Evolutionary conservation across 2,797 vertebrate genomes (phyloP), one percentile per base, ranked within the genome.

Genomic region (Sebastes cheni): DNA sequence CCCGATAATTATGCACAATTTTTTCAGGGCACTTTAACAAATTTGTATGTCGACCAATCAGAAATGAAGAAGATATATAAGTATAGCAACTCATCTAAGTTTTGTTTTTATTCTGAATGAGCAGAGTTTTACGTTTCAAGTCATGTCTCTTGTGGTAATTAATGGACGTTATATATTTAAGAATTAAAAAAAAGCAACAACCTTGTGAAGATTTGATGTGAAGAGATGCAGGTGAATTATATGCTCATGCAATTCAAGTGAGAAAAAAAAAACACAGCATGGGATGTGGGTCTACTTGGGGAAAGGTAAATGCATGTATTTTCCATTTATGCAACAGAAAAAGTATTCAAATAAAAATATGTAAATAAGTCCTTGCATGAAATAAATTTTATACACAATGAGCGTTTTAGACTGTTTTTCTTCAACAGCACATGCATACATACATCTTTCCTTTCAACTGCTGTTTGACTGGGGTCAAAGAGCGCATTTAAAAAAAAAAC

Each of bases 361-460:
- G 94, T 95, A 95, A 94, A 96, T 94, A 94, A 95, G 96, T 96
- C 96, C 95, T 94, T 99, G 98, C 99, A 99, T 99, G 98, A 98
- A 99, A 99, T 99, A 99, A 99, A 99, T 99, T 99, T 99, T 99
- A 95, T 99, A 98, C 92, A 92, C 95, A 96, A 96, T 79, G 86
- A 93, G 92, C 67, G 87, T 94, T 95, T 46, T 94, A 96, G 96
- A 93, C 95, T 96, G 94, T 95, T 95, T 95, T 96, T 95, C 80
- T 96, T 96, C 93, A 91, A 89, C 92, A 92, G 92, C 92, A 96
- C 93, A 92, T 86, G 88, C 91, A 94, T 91, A 94, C 93, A 94
- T 85, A 91, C 92, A 86, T 90, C 79, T 80, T 85, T 84, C 76
- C 72, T 89, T 83, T 85, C 59, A 72, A 77, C 81, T 82, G 86